Base-by-base conservation (phyloP, 2,113 vertebrate species). In the Silurus asotus region DNA sequence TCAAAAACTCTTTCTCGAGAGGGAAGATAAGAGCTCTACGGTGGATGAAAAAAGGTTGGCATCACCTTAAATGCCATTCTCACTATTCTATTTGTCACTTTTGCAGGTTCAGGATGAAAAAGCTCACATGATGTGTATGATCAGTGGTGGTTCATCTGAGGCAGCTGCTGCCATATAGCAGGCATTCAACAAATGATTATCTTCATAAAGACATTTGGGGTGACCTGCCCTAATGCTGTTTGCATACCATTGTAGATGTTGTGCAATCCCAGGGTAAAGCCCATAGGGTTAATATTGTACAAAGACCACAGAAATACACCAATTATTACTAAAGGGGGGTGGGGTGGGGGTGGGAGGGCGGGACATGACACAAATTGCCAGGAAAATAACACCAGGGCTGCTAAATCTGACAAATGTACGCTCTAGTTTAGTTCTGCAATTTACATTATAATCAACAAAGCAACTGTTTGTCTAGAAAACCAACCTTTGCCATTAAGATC, bases 41-140 rank as follows among this genome's bases (percentile, higher is more conserved):
- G 53, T 87, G 49, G 84, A 87, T 65, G 77, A 89, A 48, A 79
- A 82, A 7, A 51, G 49, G 7, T 28, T 82, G 48, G 58, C 72
- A 88, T 75, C 53, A 86, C 25, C 13, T 74, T 75, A 55, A 82
- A 82, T 56, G 85, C 82, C 8, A 28, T 90, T 51, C 79, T 55
- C 25, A 62, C 45, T 20, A 81, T 58, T 48, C 20, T 88, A 5
- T 78, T 86, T 25, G 51, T 83, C 53, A 83, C 67, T 9, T 56
- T 81, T 25, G 55, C 11, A 37, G 62, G 55, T 49, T 48, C 59
- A 86, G 72, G 62, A 83, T 84, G 11, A 61, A 80, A 28, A 56
- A 5, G 2, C 15, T 64, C 8, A 8, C 19, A 82, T 53, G 61
- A 9, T 4, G 25, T 49, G 17, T 49, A 37, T 2, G 13, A 20